Percentiles rank a stretch among this genome's conserved stretches.
These are phyloP conservation scores for Hydraecia micacea DNA, from an alignment of 2,888 invertebrate genomes.

Conservation along the genomic window DNA sequence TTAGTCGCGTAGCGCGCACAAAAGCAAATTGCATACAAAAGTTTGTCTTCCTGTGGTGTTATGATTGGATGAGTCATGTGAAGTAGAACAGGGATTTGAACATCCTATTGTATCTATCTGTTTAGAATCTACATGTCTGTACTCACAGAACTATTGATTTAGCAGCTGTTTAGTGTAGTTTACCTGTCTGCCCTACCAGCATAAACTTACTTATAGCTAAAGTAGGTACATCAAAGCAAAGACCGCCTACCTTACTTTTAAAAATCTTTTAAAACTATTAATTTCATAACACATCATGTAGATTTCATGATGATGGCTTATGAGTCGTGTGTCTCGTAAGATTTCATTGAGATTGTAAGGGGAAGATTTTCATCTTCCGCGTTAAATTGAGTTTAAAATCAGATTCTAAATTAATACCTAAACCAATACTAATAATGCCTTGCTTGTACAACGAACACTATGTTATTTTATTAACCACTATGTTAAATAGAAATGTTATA, in stretches of 20 bases:
- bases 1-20: conserved; percentile 49
- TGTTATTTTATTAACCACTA: conserved; percentile 8
- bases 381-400: conserved; percentile 8
- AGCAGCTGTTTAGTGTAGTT: conserved; percentile 19
- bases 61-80: conserved; percentile 69
- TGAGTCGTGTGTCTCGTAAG: neutral
- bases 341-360: neutral
- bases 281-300: conserved; percentile 7
- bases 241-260: neutral
- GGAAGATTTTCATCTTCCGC: neutral
- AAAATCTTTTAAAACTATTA: neutral
- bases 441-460: conserved; percentile 13
- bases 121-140: conserved; percentile 36
- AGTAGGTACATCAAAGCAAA: neutral
- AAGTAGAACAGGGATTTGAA: conserved; percentile 64
- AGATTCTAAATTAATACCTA: neutral
- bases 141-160: conserved; percentile 19
- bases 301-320: neutral
- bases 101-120: conserved; percentile 61
- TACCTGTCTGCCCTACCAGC: conserved; percentile 17
- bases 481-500: neutral
- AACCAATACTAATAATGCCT: conserved; percentile 7
- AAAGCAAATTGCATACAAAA: conserved; percentile 69
- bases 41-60: conserved; percentile 69
- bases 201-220: conserved; percentile 1